Evolutionary conservation across 2,797 vertebrate species (phyloP), one percentile per base, ranked within the genome.

Genomic region (Sebastes taczanowskii): DNA sequence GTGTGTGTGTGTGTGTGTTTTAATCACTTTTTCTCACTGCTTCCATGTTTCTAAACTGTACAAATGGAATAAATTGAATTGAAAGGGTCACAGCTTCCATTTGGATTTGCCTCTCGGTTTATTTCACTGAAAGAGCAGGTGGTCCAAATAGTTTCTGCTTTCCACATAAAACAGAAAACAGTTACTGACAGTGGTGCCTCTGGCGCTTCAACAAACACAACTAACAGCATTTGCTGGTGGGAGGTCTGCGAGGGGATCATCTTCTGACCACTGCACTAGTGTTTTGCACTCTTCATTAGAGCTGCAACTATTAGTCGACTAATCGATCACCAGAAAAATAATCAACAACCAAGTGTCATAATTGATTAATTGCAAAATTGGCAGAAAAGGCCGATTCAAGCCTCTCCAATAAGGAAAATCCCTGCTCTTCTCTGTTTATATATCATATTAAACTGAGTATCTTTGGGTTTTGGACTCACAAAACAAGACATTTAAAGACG

Each of bases 41-140:
- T 14, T 79, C 61, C 16, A 14, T 71, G 65, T 74, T 42, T 84
- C 75, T 71, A 71, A 59, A 59, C 67, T 63, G 71, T 42, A 70
- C 46, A 82, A 78, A 82, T 74, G 30, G 30, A 91, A 87, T 71
- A 46, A 77, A 78, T 52, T 70, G 32, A 82, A 80, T 29, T 61
- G 71, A 59, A 60, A 65, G 35, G 84, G 82, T 79, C 83, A 72
- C 35, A 77, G 74, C 67, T 84, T 82, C 72, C 23, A 71, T 76
- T 75, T 60, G 32, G 60, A 82, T 84, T 73, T 18, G 7, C 32
- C 46, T 66, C 29, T 58, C 35, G 7, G 64, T 16, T 18, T 72
- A 29, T 78, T 74, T 78, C 22, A 32, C 27, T 5, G 42, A 34
- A 56, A 58, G 58, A 82, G 71, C 75, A 84, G 77, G 56, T 67